Evolutionary conservation across 35 echinoderm and acorn worm species (phyloP).

Genomic region (Apostichopus parvimensis): DNA sequence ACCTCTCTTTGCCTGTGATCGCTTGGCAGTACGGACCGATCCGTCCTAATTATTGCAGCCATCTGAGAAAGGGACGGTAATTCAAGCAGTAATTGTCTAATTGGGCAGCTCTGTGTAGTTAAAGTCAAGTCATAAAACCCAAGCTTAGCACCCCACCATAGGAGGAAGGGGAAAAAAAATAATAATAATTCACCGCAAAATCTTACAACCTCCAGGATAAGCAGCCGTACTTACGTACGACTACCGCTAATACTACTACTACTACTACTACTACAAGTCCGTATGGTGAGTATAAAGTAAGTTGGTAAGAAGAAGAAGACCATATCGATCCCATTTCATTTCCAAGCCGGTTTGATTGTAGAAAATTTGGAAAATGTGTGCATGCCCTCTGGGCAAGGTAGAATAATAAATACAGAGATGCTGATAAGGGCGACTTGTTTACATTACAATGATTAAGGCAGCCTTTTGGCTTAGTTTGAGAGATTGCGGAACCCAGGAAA

Average conservation of each 20-base stretch:
- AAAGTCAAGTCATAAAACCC: slow-evolving; percentile 13
- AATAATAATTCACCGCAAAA: too few relatives aligned
- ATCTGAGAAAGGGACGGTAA: neutral
- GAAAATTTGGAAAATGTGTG: slow-evolving; percentile 55
- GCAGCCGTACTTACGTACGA: too few relatives aligned
- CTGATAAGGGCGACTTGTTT: slow-evolving; percentile 41
- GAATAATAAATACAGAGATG: slow-evolving; percentile 41
- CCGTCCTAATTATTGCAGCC: slow-evolving; percentile 7
- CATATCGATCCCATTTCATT: slow-evolving; percentile 45
- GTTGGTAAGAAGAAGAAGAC: neutral
- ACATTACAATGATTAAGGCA: slow-evolving; percentile 55
- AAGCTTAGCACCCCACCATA: neutral
- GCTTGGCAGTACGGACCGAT: neutral
- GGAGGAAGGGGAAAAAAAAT: too few relatives aligned
- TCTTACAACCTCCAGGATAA: too few relatives aligned
- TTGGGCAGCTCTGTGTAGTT: slow-evolving; percentile 2
- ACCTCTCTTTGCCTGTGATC: neutral
- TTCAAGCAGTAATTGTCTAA: slow-evolving; percentile 14
- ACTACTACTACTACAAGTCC: too few relatives aligned
- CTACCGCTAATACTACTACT: too few relatives aligned
- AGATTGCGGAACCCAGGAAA: slow-evolving; percentile 46
- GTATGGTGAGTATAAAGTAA: neutral
- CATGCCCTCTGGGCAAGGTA: slow-evolving; percentile 51
- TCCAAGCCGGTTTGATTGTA: slow-evolving; percentile 26
- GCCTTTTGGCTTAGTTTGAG: slow-evolving; percentile 45